Conservation (phyloP, 2,113 vertebrate species). For the Syngnathus typhle region DNA sequence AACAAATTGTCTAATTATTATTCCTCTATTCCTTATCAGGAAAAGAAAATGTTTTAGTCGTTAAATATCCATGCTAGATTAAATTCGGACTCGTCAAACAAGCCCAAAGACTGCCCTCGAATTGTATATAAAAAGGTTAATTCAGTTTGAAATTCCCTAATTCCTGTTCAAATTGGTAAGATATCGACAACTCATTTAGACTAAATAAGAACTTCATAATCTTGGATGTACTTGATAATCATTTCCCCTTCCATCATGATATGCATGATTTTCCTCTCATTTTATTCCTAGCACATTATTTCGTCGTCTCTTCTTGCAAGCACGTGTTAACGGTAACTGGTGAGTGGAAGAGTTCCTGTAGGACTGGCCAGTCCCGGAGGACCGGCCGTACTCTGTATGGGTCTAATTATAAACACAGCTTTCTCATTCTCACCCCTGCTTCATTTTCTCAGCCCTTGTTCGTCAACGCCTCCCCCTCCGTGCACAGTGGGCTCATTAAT, state of each 20-base stretch:
- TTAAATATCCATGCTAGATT: background rate
- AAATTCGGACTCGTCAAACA: background rate
- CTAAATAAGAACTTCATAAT: too few species aligned
- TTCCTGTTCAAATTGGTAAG: background rate
- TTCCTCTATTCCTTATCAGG: too few species aligned
- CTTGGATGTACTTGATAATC: background rate
- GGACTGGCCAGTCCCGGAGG: conserved; percentile 29
- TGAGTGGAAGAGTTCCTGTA: conserved; percentile 23
- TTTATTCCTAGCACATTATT: background rate
- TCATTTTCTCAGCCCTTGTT: conserved; percentile 20
- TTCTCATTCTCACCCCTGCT: conserved; percentile 24
- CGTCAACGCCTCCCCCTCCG: conserved; percentile 27
- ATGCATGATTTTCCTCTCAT: background rate
- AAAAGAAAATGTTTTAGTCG: too few species aligned
- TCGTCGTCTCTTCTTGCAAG: conserved; percentile 9
- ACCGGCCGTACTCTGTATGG: conserved; percentile 36
- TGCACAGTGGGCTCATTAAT: conserved; percentile 53
- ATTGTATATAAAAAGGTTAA: background rate
- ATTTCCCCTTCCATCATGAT: background rate
- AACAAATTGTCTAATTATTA: too few species aligned
- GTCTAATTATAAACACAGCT: conserved; percentile 60
- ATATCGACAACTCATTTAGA: too few species aligned
- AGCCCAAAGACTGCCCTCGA: background rate
- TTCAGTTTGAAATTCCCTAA: background rate
- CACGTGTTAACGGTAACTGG: conserved; percentile 24